phyloP scores from a whole-genome alignment of 1,140 invertebrate genomes.

The Pseudoatta argentina region DNA sequence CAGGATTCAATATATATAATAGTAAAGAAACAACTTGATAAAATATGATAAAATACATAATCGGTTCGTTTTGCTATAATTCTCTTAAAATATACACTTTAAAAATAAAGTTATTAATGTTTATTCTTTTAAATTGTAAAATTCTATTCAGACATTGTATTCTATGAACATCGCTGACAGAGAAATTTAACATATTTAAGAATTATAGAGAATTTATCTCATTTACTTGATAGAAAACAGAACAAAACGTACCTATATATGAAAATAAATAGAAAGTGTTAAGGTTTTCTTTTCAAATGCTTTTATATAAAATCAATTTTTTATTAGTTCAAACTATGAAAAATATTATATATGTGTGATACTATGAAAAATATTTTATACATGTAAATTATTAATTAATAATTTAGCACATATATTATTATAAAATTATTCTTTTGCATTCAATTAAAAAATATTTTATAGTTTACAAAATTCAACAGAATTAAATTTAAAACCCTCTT shows the following conservation, averaged over 20 bases:
- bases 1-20: not conserved
- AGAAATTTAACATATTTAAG: not conserved
- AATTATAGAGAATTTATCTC: not conserved
- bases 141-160: not conserved
- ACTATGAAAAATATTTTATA: not conserved
- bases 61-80: not conserved
- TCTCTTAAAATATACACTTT: not conserved
- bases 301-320: not conserved
- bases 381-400: not conserved
- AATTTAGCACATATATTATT: not conserved
- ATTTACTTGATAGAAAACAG: not conserved
- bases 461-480: not conserved
- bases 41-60: not conserved
- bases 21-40: not conserved
- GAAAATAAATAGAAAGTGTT: not conserved
- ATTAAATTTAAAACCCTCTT: not conserved
- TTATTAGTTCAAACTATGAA: not conserved
- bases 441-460: not conserved
- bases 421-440: not conserved
- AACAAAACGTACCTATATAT: not conserved
- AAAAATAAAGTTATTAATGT: not conserved
- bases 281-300: not conserved
- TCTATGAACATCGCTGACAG: not conserved
- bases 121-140: not conserved
- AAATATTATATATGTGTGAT: not conserved